These are phyloP conservation scores for Ophion ellenae DNA, from an alignment of 2,888 invertebrate genomes.

Conservation along the genomic window DNA sequence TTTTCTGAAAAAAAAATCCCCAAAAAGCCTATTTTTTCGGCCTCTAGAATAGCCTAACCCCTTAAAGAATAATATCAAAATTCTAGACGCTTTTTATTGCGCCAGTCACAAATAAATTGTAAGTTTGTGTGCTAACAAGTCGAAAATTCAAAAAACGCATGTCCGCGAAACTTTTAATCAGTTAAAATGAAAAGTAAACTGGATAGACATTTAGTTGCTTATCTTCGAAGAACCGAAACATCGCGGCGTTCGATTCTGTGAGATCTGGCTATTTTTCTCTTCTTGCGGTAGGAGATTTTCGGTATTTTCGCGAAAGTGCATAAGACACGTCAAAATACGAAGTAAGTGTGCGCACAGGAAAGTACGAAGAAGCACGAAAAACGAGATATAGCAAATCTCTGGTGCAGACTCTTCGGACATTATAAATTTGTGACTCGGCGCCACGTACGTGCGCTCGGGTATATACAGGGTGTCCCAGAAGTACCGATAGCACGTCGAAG, in stretches of 20 bases:
- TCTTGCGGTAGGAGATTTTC: conserved; percentile 9
- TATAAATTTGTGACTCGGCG: conserved; percentile 62
- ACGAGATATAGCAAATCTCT: conserved; percentile 33
- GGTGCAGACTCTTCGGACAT: conserved; percentile 57
- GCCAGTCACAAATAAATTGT: too few species aligned
- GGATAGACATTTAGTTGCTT: too few species aligned
- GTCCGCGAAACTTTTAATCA: too few species aligned
- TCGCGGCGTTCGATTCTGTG: background rate
- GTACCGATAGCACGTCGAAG: background rate
- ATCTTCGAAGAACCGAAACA: too few species aligned
- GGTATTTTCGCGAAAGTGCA: conserved; percentile 19
- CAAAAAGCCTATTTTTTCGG: too few species aligned
- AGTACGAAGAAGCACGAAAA: conserved; percentile 19
- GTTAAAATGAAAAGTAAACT: too few species aligned
- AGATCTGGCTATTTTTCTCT: conserved; percentile 2
- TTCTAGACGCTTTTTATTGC: too few species aligned
- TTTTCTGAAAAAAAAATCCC: too few species aligned
- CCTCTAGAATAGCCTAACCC: too few species aligned
- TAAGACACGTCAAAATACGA: conserved; percentile 19
- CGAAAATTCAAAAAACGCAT: too few species aligned
- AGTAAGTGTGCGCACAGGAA: background rate
- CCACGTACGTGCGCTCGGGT: conserved; percentile 31
- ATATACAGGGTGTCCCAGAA: conserved; percentile 1
- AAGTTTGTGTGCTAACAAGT: too few species aligned
- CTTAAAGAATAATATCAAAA: too few species aligned